phyloP scores from a whole-genome alignment of 2,113 vertebrate species.

The Rhabdomys dilectus region DNA sequence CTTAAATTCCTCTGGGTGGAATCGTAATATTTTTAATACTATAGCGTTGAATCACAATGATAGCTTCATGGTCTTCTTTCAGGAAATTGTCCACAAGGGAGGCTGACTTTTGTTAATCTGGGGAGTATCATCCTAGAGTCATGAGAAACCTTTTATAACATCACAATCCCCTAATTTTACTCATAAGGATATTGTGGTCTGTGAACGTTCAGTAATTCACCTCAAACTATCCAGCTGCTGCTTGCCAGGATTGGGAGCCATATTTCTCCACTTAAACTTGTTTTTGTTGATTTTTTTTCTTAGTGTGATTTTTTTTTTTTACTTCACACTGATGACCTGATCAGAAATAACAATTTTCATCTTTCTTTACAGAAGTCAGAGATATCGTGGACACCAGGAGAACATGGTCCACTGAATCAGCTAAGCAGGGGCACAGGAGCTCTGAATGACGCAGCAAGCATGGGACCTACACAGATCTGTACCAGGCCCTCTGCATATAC shows the following conservation, averaged over 20 bases:
- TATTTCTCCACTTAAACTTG: background rate
- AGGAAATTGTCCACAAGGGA: constrained; percentile 10
- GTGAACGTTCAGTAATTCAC: constrained; percentile 9
- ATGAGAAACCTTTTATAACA: constrained; percentile 20
- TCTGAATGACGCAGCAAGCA: background rate
- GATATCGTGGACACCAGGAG: background rate
- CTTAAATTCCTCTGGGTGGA: constrained; percentile 58
- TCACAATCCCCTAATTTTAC: constrained; percentile 45
- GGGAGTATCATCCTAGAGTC: background rate
- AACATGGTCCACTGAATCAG: background rate
- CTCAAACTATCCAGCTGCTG: background rate
- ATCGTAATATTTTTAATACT: constrained; percentile 55
- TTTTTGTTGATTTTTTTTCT: background rate
- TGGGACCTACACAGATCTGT: background rate
- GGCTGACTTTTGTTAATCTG: constrained; percentile 59
- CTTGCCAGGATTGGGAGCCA: background rate
- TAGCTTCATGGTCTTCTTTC: constrained; percentile 44
- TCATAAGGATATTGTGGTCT: constrained; percentile 19
- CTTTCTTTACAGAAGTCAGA: background rate
- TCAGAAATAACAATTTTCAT: background rate
- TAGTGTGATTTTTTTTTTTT: background rate
- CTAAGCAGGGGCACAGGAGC: background rate
- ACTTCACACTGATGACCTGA: background rate
- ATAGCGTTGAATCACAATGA: constrained; percentile 48
- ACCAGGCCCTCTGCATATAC: background rate